A percentile compares a stretch with the other conserved stretches of the same genome.
Evolutionary conservation across 2,797 vertebrate species (phyloP).

Genomic region (Rhabdophis nuchalis): DNA sequence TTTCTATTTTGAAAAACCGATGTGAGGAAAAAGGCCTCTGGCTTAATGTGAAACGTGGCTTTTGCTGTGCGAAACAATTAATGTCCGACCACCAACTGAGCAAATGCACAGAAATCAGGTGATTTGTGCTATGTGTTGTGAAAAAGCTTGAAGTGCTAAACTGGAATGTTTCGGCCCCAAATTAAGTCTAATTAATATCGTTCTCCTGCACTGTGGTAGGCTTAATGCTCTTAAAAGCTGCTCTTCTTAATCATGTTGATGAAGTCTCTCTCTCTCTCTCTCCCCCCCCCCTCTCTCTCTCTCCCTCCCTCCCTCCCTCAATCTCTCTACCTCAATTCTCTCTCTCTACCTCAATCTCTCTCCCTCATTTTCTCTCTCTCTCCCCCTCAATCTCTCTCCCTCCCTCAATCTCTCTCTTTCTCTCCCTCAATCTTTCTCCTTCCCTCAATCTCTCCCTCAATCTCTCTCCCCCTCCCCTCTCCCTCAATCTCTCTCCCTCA

Average conservation of each 20-base stretch:
- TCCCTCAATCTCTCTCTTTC: not conserved
- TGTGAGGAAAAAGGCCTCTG: not conserved
- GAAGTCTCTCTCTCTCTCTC: not conserved
- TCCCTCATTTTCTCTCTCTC: not conserved
- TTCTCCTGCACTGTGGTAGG: not conserved
- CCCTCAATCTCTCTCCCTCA: not conserved
- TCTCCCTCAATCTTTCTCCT: not conserved
- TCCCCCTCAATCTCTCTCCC: not conserved
- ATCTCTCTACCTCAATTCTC: not conserved
- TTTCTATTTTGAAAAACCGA: not conserved
- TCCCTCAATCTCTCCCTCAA: not conserved
- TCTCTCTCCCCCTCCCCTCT: not conserved
- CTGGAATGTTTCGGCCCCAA: slow-evolving; percentile 4
- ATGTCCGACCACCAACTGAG: not conserved
- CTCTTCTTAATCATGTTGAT: not conserved
- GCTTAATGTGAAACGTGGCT: no score
- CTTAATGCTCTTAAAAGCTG: not conserved
- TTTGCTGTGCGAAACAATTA: not conserved
- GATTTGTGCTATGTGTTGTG: rapidly evolving
- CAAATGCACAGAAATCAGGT: not conserved
- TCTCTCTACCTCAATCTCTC: not conserved
- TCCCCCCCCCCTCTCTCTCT: not conserved
- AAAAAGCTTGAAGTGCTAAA: not conserved
- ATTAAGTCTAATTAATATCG: slow-evolving; percentile 14
- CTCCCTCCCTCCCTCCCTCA: not conserved